phyloP scores from a whole-genome alignment of 2,888 invertebrate species.

The Ommatoiulus sabulosus region DNA sequence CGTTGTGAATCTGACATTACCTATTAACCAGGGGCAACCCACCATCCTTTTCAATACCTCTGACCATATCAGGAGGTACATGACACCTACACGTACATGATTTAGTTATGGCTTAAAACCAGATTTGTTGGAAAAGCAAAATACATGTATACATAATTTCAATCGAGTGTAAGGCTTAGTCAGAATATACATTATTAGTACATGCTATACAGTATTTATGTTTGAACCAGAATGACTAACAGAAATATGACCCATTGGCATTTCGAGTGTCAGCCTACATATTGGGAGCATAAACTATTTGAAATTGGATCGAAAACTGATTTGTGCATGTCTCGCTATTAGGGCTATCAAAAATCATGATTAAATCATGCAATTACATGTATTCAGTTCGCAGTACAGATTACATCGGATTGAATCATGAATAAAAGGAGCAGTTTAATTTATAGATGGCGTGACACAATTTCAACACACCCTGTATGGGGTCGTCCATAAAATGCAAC shows the following conservation, averaged over 20 bases:
- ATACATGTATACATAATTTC: no score
- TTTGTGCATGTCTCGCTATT: not conserved
- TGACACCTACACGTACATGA: no score
- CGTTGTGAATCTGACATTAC: no score
- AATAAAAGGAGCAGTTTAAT: not conserved
- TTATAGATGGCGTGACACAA: not conserved
- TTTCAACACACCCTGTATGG: not conserved
- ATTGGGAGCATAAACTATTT: not conserved
- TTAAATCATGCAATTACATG: not conserved
- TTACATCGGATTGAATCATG: not conserved
- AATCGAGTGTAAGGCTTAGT: no score
- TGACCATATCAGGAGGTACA: no score
- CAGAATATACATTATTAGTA: no score
- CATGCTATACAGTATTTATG: no score
- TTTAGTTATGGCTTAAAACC: no score
- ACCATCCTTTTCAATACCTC: no score
- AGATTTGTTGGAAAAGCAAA: no score
- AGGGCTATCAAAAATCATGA: slow-evolving; percentile 9
- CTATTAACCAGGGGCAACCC: no score
- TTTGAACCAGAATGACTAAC: no score
- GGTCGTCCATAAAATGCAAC: not conserved
- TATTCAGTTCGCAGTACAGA: slow-evolving; percentile 1
- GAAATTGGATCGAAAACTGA: not conserved
- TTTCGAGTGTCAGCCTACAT: not conserved
- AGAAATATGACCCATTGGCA: not conserved